Base-by-base conservation (phyloP, 2,113 vertebrate species). In the Phaethornis superciliosus region DNA sequence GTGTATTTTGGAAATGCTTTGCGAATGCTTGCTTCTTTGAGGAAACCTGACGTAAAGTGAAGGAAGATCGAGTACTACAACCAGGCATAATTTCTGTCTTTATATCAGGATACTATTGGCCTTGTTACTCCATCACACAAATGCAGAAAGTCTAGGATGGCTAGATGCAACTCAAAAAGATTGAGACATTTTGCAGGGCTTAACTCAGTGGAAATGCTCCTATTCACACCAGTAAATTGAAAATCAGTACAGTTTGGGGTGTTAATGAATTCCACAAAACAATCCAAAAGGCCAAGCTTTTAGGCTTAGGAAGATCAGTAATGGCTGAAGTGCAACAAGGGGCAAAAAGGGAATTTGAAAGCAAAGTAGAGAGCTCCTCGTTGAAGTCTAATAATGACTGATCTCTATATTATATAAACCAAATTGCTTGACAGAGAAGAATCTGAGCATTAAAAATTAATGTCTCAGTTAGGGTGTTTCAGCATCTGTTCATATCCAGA, bases 391-490 rank as follows among this genome's bases (percentile, higher is more conserved):
- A 83, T 94, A 92, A 88, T 84, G 70, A 94, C 85, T 71, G 76
- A 78, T 90, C 52, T 78, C 65, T 63, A 23, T 40, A 52, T 71
- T 8, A 3, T 75, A 75, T 86, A 90, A 93, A 86, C 26, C 18
- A 82, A 89, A 93, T 70, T 78, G 81, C 37, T 92, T 0, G 4
- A 75, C 52, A 90, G 80, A 91, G 64, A 76, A 80, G 72, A 75
- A 92, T 68, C 18, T 49, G 18, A 78, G 17, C 44, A 93, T 84
- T 93, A 92, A 92, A 90, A 93, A 90, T 86, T 1, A 81, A 93
- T 68, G 69, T 71, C 33, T 81, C 24, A 1, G 70, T 74, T 87
- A 86, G 79, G 35, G 56, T 75, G 60, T 88, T 93, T 92, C 14
- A 1, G 83, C 77, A 90, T 68, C 72, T 81, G 52, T 81, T 88